phyloP scores from a whole-genome alignment of 2,888 invertebrate genomes.

The Sminthurides aquaticus region DNA sequence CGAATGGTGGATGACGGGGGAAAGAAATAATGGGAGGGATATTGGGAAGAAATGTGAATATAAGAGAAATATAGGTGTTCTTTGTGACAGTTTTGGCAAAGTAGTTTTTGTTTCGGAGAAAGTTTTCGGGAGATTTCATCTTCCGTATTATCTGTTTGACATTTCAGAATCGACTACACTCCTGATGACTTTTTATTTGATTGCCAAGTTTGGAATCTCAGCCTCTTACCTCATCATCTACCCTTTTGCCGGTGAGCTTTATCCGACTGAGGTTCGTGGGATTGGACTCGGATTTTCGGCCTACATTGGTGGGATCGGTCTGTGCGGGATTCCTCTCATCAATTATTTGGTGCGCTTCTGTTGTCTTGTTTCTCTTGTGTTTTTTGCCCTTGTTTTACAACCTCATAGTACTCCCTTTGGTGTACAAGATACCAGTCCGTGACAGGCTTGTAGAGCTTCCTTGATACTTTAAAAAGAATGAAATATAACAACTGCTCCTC shows the following conservation, averaged over 20 bases:
- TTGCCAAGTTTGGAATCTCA: slow-evolving; percentile 76
- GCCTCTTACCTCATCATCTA: slow-evolving; percentile 86
- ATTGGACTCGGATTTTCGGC: slow-evolving; percentile 85
- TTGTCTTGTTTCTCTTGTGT: background rate
- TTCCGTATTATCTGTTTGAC: slow-evolving; percentile 31
- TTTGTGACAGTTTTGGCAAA: background rate
- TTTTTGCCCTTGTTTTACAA: background rate
- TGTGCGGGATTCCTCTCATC: slow-evolving; percentile 82
- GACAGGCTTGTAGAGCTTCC: too few relatives aligned
- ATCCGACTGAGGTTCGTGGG: slow-evolving; percentile 81
- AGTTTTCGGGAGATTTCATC: background rate
- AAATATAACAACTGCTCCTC: too few relatives aligned
- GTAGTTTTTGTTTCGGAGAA: background rate
- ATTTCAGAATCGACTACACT: slow-evolving; percentile 62
- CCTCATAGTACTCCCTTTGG: too few relatives aligned
- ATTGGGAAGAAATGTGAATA: too few relatives aligned
- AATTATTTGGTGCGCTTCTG: slow-evolving; percentile 68
- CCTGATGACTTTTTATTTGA: slow-evolving; percentile 63
- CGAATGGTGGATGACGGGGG: too few relatives aligned
- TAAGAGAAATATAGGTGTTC: too few relatives aligned
- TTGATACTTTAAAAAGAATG: too few relatives aligned
- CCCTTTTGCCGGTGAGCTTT: slow-evolving; percentile 84
- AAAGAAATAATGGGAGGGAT: too few relatives aligned
- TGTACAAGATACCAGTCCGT: too few relatives aligned
- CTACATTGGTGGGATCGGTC: slow-evolving; percentile 79